Percentiles rank a stretch among this genome's conserved stretches.
phyloP scores from a whole-genome alignment of 1,140 invertebrate genomes.

The Lepidurus packardi region DNA sequence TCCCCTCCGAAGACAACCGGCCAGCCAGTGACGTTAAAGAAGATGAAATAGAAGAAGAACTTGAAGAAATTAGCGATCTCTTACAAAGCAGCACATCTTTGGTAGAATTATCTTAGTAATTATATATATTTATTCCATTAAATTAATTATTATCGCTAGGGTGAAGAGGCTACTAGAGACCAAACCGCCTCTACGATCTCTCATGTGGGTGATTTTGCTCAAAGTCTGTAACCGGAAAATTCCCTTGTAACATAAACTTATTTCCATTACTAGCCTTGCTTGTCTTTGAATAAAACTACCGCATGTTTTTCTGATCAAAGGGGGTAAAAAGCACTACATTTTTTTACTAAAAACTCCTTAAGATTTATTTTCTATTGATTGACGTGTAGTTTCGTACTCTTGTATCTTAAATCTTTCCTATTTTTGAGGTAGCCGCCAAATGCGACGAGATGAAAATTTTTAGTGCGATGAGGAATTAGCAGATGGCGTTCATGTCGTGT shows the following conservation, averaged over 20 bases:
- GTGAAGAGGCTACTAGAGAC: not conserved
- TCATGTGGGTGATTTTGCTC: constrained; percentile 11
- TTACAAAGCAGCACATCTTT: not conserved
- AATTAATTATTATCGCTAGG: not conserved
- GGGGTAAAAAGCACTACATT: too few species aligned
- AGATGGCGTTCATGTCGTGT: not conserved
- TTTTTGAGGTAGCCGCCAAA: too few species aligned
- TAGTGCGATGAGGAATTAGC: not conserved
- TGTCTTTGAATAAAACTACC: too few species aligned
- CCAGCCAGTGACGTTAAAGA: not conserved
- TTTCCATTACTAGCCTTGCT: too few species aligned
- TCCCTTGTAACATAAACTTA: not conserved
- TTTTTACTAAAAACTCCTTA: too few species aligned
- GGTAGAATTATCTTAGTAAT: not conserved
- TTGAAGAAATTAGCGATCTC: not conserved
- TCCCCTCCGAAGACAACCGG: not conserved
- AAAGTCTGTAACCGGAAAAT: not conserved
- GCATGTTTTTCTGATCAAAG: too few species aligned
- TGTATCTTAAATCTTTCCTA: too few species aligned
- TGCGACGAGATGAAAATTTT: too few species aligned
- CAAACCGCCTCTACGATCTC: constrained; percentile 7
- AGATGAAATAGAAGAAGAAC: not conserved
- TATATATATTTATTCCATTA: not conserved
- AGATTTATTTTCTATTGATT: too few species aligned
- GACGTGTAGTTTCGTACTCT: too few species aligned